These are phyloP conservation scores for Cacoxenus indagator DNA, from an alignment of 2,888 invertebrate species.

Conservation along the genomic window DNA sequence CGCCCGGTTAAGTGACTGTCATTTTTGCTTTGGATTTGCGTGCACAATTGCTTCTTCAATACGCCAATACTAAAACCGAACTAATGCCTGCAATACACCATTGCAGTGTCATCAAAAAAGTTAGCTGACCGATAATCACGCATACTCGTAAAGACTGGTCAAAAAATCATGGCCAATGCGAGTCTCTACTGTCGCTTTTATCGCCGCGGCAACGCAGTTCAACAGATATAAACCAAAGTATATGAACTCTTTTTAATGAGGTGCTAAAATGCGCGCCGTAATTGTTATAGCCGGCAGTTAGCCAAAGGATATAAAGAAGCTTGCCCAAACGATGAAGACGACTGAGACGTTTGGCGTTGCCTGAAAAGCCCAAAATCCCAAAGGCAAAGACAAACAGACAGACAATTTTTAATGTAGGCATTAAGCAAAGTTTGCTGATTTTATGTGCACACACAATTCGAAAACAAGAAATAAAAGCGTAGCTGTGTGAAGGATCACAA, in stretches of 20 bases:
- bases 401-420: constrained; percentile 41
- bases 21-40: too few relatives aligned
- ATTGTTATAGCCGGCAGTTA: constrained; percentile 55
- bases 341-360: too few relatives aligned
- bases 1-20: too few relatives aligned
- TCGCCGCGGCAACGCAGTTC: constrained; percentile 31
- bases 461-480: too few relatives aligned
- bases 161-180: constrained; percentile 1
- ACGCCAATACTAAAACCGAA: too few relatives aligned
- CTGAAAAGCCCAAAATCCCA: too few relatives aligned
- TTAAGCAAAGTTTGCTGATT: constrained; percentile 15
- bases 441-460: neutral
- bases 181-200: constrained; percentile 31
- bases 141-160: constrained; percentile 30
- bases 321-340: too few relatives aligned
- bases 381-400: constrained; percentile 33
- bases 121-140: neutral
- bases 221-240: constrained; percentile 49
- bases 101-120: neutral
- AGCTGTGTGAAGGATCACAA: neutral
- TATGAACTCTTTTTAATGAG: constrained; percentile 66
- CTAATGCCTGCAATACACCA: neutral
- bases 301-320: constrained; percentile 37
- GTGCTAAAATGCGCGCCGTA: constrained; percentile 58
- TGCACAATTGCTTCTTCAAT: neutral